Evolutionary conservation across 2,888 invertebrate genomes (phyloP).

Genomic region (Marasmarcha lunaedactyla): DNA sequence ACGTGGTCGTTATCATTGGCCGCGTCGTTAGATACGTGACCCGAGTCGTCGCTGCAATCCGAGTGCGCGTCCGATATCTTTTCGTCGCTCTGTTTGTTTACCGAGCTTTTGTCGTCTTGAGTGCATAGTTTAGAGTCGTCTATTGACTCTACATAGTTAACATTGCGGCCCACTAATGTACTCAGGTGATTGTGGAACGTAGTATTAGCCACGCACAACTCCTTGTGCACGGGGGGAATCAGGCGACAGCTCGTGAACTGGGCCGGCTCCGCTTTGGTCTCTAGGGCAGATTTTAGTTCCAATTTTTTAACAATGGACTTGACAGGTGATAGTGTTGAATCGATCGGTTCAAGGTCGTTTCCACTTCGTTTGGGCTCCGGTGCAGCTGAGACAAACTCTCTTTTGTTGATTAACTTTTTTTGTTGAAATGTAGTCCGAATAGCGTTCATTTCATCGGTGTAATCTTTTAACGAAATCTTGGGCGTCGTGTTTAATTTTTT

Average conservation of each 20-base stretch:
- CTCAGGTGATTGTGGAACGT: constrained; percentile 62
- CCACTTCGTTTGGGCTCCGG: constrained; percentile 43
- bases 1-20: constrained; percentile 76
- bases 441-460: constrained; percentile 61
- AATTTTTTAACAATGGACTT: constrained; percentile 62
- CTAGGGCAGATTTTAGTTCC: constrained; percentile 56
- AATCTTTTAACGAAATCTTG: constrained; percentile 50
- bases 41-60: constrained; percentile 84
- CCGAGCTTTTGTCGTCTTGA: constrained; percentile 40
- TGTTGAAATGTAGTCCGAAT: constrained; percentile 63
- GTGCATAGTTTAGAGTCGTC: constrained; percentile 51
- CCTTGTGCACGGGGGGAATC: constrained; percentile 58
- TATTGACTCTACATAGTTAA: constrained; percentile 51
- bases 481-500: constrained; percentile 43
- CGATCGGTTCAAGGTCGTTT: constrained; percentile 39
- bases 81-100: constrained; percentile 53
- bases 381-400: constrained; percentile 37
- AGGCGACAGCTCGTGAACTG: constrained; percentile 57
- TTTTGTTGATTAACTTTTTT: constrained; percentile 53
- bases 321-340: constrained; percentile 55
- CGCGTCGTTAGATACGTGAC: constrained; percentile 85
- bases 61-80: constrained; percentile 73
- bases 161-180: constrained; percentile 63
- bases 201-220: constrained; percentile 57
- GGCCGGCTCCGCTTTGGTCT: constrained; percentile 45